These are phyloP conservation scores for Ischnura elegans DNA, from an alignment of 2,888 invertebrate genomes.

Conservation along the genomic window DNA sequence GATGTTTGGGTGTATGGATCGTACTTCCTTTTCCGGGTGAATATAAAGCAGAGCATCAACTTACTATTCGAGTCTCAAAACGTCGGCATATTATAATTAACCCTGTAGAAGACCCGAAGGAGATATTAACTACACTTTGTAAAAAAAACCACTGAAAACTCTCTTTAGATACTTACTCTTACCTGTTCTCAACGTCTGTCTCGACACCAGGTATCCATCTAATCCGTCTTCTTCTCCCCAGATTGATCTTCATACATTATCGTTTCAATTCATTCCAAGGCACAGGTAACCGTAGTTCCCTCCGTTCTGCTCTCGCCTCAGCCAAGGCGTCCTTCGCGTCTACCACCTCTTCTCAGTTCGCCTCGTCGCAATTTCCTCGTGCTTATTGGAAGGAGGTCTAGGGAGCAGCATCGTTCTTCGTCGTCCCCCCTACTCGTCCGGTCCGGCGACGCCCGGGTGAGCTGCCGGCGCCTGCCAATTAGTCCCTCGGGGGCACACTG, in stretches of 20 bases:
- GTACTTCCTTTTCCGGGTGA: too few species aligned
- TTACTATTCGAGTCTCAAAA: too few species aligned
- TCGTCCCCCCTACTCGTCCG: not conserved
- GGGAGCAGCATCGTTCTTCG: not conserved
- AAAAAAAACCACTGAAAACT: too few species aligned
- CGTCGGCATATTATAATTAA: too few species aligned
- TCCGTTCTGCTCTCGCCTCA: not conserved
- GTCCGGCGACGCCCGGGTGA: not conserved
- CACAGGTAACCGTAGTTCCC: not conserved
- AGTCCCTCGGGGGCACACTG: slow-evolving; percentile 5
- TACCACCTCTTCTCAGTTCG: not conserved
- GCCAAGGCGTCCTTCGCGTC: not conserved
- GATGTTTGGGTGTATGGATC: too few species aligned
- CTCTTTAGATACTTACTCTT: too few species aligned
- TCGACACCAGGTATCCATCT: not conserved
- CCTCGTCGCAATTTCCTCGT: not conserved
- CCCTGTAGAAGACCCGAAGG: too few species aligned
- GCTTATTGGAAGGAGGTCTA: not conserved
- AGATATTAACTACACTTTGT: too few species aligned
- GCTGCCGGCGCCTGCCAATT: slow-evolving; percentile 21
- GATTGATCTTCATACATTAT: not conserved
- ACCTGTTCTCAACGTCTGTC: not conserved
- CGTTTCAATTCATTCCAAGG: not conserved
- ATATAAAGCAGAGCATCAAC: too few species aligned
- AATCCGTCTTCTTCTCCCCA: not conserved